Evolutionary conservation across 2,797 vertebrate genomes (phyloP).

Genomic region (Coccyzus lansbergi): DNA sequence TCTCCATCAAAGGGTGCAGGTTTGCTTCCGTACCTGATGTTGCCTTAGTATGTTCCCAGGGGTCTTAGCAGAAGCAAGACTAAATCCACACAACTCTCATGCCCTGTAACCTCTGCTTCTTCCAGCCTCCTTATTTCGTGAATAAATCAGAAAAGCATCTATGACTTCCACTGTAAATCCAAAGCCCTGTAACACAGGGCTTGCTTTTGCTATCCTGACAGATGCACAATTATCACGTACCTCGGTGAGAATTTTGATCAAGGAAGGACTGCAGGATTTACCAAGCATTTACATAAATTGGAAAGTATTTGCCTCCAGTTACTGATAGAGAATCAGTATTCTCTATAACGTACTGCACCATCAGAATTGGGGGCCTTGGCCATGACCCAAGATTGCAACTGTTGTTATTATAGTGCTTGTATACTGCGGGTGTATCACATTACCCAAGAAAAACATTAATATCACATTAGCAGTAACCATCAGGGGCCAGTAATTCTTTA

Average conservation of each 20-base stretch:
- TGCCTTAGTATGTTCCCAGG: neutral
- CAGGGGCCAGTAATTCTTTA: constrained; percentile 29
- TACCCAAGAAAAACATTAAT: constrained; percentile 53
- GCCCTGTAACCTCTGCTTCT: neutral
- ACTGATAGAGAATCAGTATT: constrained; percentile 2
- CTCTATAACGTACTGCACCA: neutral
- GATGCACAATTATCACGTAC: neutral
- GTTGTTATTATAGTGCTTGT: constrained; percentile 39
- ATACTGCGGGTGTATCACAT: constrained; percentile 48
- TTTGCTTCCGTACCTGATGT: neutral
- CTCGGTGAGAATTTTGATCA: constrained; percentile 1
- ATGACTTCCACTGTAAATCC: neutral
- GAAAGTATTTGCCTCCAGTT: neutral
- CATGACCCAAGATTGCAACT: constrained; percentile 27
- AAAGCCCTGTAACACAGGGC: neutral
- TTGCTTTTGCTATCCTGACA: neutral
- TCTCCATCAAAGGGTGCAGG: neutral
- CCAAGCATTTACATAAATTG: neutral
- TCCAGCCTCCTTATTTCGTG: neutral
- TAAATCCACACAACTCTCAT: neutral
- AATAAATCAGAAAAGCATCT: neutral
- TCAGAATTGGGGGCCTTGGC: constrained; percentile 12
- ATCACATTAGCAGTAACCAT: constrained; percentile 46
- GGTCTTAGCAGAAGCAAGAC: neutral
- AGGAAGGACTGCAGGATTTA: neutral